Percentiles rank a stretch among this genome's conserved stretches.
phyloP scores from a whole-genome alignment of 2,888 invertebrate genomes.

The Rugalucina vietnamica region DNA sequence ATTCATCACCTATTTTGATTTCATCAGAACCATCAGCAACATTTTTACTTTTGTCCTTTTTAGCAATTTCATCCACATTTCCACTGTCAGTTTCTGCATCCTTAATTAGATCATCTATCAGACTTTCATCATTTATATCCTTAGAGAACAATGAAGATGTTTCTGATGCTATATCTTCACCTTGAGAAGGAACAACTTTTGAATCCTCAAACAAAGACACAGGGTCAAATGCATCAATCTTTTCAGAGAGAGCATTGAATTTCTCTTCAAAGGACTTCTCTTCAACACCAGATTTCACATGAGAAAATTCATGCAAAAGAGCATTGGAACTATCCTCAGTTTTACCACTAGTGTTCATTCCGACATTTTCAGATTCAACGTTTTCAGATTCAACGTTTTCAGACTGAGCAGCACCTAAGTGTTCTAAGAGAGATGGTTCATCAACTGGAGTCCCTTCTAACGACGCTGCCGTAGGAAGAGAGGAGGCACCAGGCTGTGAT shows the following conservation, averaged over 20 bases:
- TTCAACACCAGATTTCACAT: not conserved
- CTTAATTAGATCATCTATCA: slow-evolving; percentile 50
- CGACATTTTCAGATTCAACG: not conserved
- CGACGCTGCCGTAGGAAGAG: not conserved
- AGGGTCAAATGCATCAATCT: slow-evolving; percentile 60
- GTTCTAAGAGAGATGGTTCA: slow-evolving; percentile 32
- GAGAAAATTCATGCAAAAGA: not conserved
- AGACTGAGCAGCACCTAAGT: not conserved
- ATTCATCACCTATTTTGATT: slow-evolving; percentile 5
- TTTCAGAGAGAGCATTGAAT: slow-evolving; percentile 43
- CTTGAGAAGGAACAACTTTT: not conserved
- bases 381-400: not conserved
- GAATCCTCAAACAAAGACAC: slow-evolving; percentile 19
- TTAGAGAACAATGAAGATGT: slow-evolving; percentile 18
- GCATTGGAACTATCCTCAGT: not conserved
- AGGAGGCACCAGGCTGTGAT: not conserved
- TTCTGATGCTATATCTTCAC: not conserved
- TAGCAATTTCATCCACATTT: not conserved
- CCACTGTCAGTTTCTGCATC: slow-evolving; percentile 15
- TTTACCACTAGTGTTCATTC: not conserved
- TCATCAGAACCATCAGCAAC: slow-evolving; percentile 18
- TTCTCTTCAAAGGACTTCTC: not conserved
- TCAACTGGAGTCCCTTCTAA: slow-evolving; percentile 32
- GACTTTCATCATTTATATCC: slow-evolving; percentile 50
- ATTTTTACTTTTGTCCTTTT: slow-evolving; percentile 20